Conservation (phyloP, 2,797 vertebrate species). For the Neomorphus geoffroyi region DNA sequence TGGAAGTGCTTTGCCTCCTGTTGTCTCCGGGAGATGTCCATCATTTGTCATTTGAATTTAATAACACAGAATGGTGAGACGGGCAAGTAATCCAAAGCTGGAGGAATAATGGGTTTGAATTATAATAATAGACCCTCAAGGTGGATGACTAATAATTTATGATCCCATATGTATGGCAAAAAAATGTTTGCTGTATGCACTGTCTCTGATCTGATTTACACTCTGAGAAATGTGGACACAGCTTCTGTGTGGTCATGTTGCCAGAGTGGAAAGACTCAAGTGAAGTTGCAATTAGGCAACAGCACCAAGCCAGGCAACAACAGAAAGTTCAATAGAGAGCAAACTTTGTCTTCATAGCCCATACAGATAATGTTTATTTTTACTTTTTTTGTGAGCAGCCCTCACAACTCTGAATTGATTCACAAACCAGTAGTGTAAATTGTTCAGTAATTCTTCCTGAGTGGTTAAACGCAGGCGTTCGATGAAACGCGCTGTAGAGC, state of each 20-base stretch:
- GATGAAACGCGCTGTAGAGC: neutral
- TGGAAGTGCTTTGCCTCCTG: neutral
- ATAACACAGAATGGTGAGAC: constrained; percentile 15
- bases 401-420: neutral
- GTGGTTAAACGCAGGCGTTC: accelerated
- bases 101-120: constrained; percentile 28
- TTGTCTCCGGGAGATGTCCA: neutral
- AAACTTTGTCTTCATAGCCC: neutral
- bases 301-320: neutral
- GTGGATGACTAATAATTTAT: constrained; percentile 69
- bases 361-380: neutral
- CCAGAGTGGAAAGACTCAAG: constrained; percentile 5
- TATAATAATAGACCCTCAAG: constrained; percentile 49
- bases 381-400: neutral
- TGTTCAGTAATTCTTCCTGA: neutral
- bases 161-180: constrained; percentile 4
- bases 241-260: neutral
- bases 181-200: neutral
- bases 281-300: neutral
- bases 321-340: neutral
- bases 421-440: neutral
- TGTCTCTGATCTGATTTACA: constrained; percentile 54
- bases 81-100: constrained; percentile 1
- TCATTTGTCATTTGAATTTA: constrained; percentile 17
- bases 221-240: constrained; percentile 52